A percentile compares a stretch with the other conserved stretches of the same genome.
Evolutionary conservation across 2,797 vertebrate genomes (phyloP).

Genomic region (Spinus olivaceus): DNA sequence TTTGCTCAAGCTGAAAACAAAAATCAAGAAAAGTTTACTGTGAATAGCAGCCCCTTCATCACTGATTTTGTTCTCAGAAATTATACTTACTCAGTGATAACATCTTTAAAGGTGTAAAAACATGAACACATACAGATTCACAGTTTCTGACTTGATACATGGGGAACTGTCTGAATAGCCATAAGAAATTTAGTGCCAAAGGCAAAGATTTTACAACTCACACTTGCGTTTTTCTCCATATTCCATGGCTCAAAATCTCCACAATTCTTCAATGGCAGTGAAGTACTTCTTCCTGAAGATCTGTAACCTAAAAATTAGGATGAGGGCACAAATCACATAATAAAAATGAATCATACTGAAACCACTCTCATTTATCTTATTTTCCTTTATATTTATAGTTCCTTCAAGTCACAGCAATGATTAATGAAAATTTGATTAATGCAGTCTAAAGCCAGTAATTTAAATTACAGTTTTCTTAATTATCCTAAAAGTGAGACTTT

Average conservation of each 20-base stretch:
- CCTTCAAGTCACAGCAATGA: not conserved
- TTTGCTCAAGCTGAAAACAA: not conserved
- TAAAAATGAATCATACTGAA: not conserved
- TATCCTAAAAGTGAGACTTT: not conserved
- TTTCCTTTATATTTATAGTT: not conserved
- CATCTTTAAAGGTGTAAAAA: not conserved
- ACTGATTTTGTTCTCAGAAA: not conserved
- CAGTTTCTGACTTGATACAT: not conserved
- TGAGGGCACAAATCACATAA: not conserved
- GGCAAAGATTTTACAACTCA: constrained; percentile 52
- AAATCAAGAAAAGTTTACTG: not conserved
- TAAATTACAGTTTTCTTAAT: not conserved
- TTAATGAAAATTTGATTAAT: constrained; percentile 12
- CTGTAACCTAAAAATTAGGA: constrained; percentile 64
- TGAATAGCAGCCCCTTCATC: not conserved
- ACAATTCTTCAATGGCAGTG: constrained; percentile 21
- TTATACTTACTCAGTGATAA: not conserved
- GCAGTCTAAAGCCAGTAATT: not conserved
- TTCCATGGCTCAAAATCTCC: constrained; percentile 54
- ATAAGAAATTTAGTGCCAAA: not conserved
- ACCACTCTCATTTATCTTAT: not conserved
- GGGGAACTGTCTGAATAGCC: not conserved
- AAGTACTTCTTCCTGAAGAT: constrained; percentile 40
- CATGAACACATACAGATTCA: not conserved
- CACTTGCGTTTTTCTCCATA: constrained; percentile 50